These are phyloP conservation scores for Mactromeris polynyma DNA, from an alignment of 2,888 invertebrate species.

Conservation along the genomic window DNA sequence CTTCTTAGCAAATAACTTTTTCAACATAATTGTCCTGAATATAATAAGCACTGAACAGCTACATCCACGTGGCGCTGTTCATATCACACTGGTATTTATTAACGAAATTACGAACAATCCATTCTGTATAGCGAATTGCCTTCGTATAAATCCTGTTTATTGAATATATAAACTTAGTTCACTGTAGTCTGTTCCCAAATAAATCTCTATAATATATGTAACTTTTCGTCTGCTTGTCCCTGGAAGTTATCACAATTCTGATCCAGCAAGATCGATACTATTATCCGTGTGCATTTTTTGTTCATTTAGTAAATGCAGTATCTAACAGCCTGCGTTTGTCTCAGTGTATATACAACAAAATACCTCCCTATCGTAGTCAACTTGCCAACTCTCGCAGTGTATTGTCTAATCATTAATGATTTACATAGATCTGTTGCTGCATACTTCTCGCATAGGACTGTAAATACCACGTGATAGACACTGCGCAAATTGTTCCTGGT, in stretches of 20 bases:
- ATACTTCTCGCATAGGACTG: background rate
- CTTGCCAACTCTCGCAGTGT: background rate
- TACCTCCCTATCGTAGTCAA: background rate
- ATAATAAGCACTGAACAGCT: background rate
- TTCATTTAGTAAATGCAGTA: background rate
- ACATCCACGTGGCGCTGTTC: background rate
- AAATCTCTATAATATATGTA: background rate
- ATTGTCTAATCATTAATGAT: conserved; percentile 16
- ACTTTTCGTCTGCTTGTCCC: background rate
- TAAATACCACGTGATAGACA: conserved; percentile 10
- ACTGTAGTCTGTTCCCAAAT: background rate
- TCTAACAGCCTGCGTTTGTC: background rate
- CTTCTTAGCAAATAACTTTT: background rate
- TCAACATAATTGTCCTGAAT: background rate
- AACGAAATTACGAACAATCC: background rate
- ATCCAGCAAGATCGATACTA: background rate
- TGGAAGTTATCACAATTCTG: background rate
- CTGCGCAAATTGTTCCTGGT: background rate
- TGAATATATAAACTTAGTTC: background rate
- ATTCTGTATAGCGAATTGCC: background rate
- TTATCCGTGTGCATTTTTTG: background rate
- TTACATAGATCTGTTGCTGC: background rate
- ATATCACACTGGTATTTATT: background rate
- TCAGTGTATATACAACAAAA: background rate
- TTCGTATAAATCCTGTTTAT: background rate